Percentiles rank a stretch among this genome's conserved stretches.
These are phyloP conservation scores for Catharus bicknelli DNA, from an alignment of 2,113 vertebrate genomes.

Conservation along the genomic window DNA sequence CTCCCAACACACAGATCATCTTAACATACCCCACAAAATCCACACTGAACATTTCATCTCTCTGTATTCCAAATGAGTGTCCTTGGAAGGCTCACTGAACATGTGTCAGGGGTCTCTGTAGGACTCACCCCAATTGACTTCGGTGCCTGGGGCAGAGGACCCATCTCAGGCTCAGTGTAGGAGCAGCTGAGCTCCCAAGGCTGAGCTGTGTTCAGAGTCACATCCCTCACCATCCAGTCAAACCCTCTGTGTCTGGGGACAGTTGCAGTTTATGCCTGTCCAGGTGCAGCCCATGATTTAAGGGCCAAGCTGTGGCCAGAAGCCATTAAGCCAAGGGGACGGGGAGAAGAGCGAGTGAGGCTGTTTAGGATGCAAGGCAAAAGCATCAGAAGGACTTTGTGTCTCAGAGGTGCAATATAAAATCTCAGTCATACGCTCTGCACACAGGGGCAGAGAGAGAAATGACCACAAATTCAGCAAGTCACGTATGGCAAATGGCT, in stretches of 20 bases:
- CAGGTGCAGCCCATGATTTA: background rate
- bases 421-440: background rate
- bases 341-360: background rate
- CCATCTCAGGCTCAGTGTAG: rapidly evolving
- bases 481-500: conserved; percentile 24
- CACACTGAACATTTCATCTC: background rate
- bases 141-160: rapidly evolving
- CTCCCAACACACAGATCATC: background rate
- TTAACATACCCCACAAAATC: rapidly evolving
- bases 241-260: background rate
- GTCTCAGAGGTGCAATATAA: conserved; percentile 39
- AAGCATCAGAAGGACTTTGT: conserved; percentile 42
- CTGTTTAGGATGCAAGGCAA: conserved; percentile 37
- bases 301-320: background rate
- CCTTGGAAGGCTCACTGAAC: background rate
- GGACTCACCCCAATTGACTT: rapidly evolving
- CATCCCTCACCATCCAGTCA: background rate
- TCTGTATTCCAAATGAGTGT: background rate
- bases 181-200: background rate
- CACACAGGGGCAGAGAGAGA: background rate
- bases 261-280: background rate
- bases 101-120: background rate
- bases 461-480: conserved; percentile 20
- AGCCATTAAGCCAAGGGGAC: background rate
- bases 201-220: rapidly evolving